Base-by-base conservation (phyloP, 2,888 invertebrate genomes). In the Noctuana brunneofusca region DNA sequence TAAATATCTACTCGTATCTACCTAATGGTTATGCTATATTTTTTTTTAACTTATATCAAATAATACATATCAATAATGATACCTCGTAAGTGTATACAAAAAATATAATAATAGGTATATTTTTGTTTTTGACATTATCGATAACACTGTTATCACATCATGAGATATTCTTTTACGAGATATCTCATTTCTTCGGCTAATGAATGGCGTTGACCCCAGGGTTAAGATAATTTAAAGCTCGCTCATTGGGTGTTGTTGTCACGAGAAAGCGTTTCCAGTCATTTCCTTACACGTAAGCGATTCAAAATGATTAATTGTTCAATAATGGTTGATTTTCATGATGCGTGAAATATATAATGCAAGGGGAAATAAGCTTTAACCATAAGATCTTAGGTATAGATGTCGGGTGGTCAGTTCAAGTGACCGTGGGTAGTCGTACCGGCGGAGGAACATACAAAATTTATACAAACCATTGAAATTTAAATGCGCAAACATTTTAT, bases 401-500 rank as follows among this genome's bases (percentile, higher is more conserved):
- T 49, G 38, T 62, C 30, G 20, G 8, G 14, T 48, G 48, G 20
- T 16, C 12, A 38, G 9, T 54, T 38, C 38, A 54, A 9, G 54
- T 38, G 22, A 12, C n/a, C 24, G 60, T 60, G 53, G 53, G 35
- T 50, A 58, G 49, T 24, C 16, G 12, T 11, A 5, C 41, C 22
- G 43, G 18, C 18, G 48, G 12, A 14, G 32, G 46, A 22, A 24
- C 35, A 38, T 50, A 50, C n/a, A 27, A 38, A 48, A 53, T 60
- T 22, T 60, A 60, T 60, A 20, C 54, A 18, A 54, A 24, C 46
- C 18, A 22, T 54, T 35, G 48, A 60, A 46, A 54, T 54, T 60
- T 58, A 38, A 60, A 60, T 35, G 46, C 16, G 22, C 53, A 43
- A 60, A 46, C 46, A 60, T 53, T 60, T 60, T 60, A 54, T 54